phyloP scores from a whole-genome alignment of 2,797 vertebrate genomes.

The Luscinia megarhynchos region DNA sequence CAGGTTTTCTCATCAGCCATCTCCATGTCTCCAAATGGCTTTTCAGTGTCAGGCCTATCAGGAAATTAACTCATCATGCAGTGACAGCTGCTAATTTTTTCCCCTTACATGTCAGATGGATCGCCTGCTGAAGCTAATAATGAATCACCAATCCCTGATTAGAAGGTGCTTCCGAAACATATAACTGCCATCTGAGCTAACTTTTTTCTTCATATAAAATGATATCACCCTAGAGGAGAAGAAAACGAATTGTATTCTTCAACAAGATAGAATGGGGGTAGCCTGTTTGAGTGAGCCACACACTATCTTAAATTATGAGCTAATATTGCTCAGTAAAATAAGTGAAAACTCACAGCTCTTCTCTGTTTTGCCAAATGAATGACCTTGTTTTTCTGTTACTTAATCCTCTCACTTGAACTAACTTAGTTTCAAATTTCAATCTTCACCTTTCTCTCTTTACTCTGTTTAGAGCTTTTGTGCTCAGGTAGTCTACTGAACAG shows the following conservation, averaged over 20 bases:
- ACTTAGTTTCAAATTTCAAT: conserved; percentile 27
- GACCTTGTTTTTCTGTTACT: conserved; percentile 40
- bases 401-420: conserved; percentile 69
- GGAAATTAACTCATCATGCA: conserved; percentile 97
- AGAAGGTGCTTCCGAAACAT: conserved; percentile 87
- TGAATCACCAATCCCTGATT: conserved; percentile 94
- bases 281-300: conserved; percentile 64
- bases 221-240: conserved; percentile 80
- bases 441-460: background rate
- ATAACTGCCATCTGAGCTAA: conserved; percentile 82
- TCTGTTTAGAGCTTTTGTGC: background rate
- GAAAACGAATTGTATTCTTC: conserved; percentile 76
- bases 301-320: conserved; percentile 77
- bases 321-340: conserved; percentile 73
- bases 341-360: conserved; percentile 72
- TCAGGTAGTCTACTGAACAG: background rate
- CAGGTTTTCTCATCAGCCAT: conserved; percentile 92
- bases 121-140: conserved; percentile 93
- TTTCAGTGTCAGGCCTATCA: conserved; percentile 93
- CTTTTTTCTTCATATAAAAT: conserved; percentile 83
- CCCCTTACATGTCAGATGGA: conserved; percentile 92
- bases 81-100: conserved; percentile 98
- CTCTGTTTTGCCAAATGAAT: conserved; percentile 75
- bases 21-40: conserved; percentile 88
- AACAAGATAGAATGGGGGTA: conserved; percentile 72